These are phyloP conservation scores for Pimpla rufipes DNA, from an alignment of 2,888 invertebrate genomes.

Conservation along the genomic window DNA sequence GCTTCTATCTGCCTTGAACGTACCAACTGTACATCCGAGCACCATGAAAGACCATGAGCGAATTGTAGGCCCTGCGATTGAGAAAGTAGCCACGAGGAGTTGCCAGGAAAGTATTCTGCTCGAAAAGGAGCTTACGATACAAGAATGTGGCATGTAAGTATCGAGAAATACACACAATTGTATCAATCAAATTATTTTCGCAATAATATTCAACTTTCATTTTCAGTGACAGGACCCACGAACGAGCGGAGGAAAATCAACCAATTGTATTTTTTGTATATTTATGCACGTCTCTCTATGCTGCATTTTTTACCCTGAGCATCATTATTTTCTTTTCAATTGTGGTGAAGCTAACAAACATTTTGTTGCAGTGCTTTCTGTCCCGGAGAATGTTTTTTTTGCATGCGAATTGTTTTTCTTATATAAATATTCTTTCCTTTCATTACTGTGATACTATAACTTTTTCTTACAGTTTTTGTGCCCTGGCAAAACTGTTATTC, in stretches of 20 bases:
- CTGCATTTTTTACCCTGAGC: background rate
- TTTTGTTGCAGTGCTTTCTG: too few relatives aligned
- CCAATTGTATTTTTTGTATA: background rate
- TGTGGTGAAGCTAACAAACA: too few relatives aligned
- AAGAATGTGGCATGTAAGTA: background rate
- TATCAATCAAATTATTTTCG: too few relatives aligned
- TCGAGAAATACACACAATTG: background rate
- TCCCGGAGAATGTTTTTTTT: too few relatives aligned
- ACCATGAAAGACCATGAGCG: background rate
- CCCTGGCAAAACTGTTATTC: too few relatives aligned
- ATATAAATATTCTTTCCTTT: too few relatives aligned
- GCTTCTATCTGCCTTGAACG: background rate
- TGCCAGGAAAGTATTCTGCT: background rate
- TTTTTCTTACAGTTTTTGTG: too few relatives aligned
- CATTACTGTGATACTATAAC: too few relatives aligned
- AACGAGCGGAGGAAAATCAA: background rate
- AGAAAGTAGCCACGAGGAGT: background rate
- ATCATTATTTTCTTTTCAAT: background rate
- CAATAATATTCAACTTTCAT: too few relatives aligned
- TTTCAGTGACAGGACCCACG: slow-evolving; percentile 8
- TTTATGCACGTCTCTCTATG: background rate
- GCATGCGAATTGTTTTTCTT: too few relatives aligned
- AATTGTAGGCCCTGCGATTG: background rate
- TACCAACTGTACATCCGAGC: background rate
- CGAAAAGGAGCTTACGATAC: background rate